Evolutionary conservation across 2,797 vertebrate species (phyloP), one percentile per base, ranked within the genome.

Genomic region (Urosaurus nigricauda): DNA sequence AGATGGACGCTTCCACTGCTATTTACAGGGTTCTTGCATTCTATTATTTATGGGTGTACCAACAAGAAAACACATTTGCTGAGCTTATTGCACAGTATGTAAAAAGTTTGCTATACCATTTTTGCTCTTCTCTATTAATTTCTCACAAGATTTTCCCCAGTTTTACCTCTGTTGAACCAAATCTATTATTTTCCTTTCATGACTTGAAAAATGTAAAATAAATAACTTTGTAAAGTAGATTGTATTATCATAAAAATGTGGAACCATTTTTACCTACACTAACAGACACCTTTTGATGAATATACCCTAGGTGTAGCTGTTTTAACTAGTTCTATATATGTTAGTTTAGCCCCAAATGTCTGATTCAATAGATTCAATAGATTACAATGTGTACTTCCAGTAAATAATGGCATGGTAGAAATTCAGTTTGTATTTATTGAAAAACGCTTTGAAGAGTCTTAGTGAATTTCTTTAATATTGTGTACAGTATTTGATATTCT

Each of bases 111-210:
- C 32, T 6, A 17, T 92, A 32, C 78, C 2, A 79, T 79, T 19
- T 51, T 16, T 80, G 24, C 60, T 4, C 58, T 37, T 0, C 35
- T 0, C 0, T 5, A 9, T 29, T 24, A 77, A 75, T 75, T 24
- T 71, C 14, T 12, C 0, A 29, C 13, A 21, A 56, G 8, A 7
- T 6, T 21, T 16, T 0, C 60, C 87, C 65, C 4, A 32, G 84
- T 87, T 53, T 84, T 58, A 73, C n/a, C 17, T 84, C 65, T 85
- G 8, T 51, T 74, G 21, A 65, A 47, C 17, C n/a, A 9, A 26
- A 29, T 84, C 73, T 60, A 29, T 77, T n/a, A 24, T 37, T 84
- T 43, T 37, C 5, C 2, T 40, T 26, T 40, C 3, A 5, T 40
- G 53, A 73, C 53, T n/a, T 65, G 6, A 65, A 24, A 65, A 65